Percentiles rank a stretch among this genome's conserved stretches.
phyloP scores from a whole-genome alignment of 2,113 vertebrate species.

The Oryzias javanicus region DNA sequence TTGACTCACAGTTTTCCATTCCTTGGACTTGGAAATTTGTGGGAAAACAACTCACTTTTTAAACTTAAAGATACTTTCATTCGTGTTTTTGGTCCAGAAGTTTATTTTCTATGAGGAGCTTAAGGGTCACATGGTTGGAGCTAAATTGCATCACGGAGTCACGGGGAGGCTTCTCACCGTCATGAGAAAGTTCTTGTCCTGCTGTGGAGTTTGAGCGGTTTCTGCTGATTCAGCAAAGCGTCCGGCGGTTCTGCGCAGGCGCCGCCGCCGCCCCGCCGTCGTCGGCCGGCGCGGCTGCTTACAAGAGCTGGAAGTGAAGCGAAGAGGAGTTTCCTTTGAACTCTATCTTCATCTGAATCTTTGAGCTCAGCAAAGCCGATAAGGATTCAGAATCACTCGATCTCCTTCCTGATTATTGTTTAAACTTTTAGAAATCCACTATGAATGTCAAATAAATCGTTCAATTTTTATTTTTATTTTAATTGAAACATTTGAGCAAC shows the following conservation, averaged over 20 bases:
- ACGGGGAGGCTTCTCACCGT: conserved; percentile 10
- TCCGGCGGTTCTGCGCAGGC: too few species aligned
- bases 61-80: too few species aligned
- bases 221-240: not conserved
- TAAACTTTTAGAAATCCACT: too few species aligned
- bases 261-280: too few species aligned
- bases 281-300: too few species aligned
- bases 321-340: conserved; percentile 7
- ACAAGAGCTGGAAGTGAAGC: not conserved
- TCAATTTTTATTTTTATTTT: too few species aligned
- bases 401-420: conserved; percentile 18
- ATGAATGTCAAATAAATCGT: too few species aligned
- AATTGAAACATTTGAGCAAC: not conserved
- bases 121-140: conserved; percentile 12
- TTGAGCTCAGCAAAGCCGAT: not conserved
- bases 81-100: not conserved
- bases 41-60: conserved; percentile 33
- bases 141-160: conserved; percentile 14
- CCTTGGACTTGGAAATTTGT: conserved; percentile 58
- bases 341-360: conserved; percentile 28
- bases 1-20: conserved; percentile 56
- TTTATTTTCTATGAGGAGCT: not conserved
- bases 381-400: conserved; percentile 31
- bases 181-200: conserved; percentile 31
- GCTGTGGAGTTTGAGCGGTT: not conserved